Conservation (phyloP, 2,888 invertebrate genomes). For the Mythimna ferrago region DNA sequence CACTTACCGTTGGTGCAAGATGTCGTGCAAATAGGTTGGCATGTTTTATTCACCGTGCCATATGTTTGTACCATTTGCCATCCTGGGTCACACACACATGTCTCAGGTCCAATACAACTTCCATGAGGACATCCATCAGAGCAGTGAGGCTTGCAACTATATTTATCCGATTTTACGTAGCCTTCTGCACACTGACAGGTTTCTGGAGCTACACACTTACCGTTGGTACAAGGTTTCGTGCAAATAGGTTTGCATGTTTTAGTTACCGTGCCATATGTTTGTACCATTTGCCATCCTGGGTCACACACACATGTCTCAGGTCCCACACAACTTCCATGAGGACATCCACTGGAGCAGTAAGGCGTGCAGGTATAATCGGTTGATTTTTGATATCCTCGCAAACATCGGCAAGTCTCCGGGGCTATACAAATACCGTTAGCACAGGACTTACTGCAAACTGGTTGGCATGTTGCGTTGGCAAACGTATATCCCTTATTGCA, state of each 20-base stretch:
- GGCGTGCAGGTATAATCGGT: constrained; percentile 25
- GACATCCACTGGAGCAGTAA: constrained; percentile 39
- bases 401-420: constrained; percentile 44
- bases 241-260: constrained; percentile 44
- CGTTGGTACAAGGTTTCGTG: constrained; percentile 19
- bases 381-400: constrained; percentile 12
- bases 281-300: constrained; percentile 33
- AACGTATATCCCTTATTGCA: constrained; percentile 44
- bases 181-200: constrained; percentile 41
- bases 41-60: neutral
- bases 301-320: constrained; percentile 41
- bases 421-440: constrained; percentile 36
- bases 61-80: constrained; percentile 13
- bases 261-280: neutral
- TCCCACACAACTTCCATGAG: constrained; percentile 34
- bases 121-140: constrained; percentile 38
- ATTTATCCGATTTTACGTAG: constrained; percentile 1
- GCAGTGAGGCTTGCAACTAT: constrained; percentile 36
- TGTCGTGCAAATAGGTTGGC: constrained; percentile 36
- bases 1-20: constrained; percentile 31
- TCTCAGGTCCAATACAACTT: constrained; percentile 40
- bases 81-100: constrained; percentile 34
- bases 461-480: constrained; percentile 37
- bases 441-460: constrained; percentile 42
- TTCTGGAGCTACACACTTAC: constrained; percentile 42